phyloP scores from a whole-genome alignment of 2,113 vertebrate genomes.

The Festucalex cinctus region DNA sequence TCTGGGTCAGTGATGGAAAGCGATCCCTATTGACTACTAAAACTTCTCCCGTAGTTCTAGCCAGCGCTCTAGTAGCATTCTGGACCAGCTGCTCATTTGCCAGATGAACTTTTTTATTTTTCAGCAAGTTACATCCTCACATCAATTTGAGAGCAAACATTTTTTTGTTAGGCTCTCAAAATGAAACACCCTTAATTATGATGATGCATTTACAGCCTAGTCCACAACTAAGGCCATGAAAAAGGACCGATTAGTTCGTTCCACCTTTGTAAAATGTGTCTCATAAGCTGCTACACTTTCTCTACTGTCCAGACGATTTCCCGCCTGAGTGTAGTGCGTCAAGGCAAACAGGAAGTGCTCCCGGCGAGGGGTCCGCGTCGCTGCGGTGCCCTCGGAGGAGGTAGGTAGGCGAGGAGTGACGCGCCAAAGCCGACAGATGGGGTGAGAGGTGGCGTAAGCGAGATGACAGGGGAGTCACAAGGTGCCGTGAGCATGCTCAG shows the following conservation, averaged over 20 bases:
- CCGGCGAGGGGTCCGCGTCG: background rate
- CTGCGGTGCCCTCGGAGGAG: conserved; percentile 62
- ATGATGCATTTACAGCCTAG: background rate
- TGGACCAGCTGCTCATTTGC: no score
- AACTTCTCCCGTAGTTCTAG: no score
- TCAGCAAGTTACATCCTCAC: background rate
- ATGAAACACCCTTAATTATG: no score
- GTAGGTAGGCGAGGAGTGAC: conserved; percentile 35
- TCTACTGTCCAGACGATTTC: background rate
- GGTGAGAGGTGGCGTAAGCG: conserved; percentile 60
- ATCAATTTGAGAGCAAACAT: background rate
- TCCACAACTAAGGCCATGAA: background rate
- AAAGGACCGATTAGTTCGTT: background rate
- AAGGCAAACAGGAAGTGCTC: background rate
- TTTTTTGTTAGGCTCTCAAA: no score
- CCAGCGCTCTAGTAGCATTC: no score
- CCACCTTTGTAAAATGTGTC: background rate
- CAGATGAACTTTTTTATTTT: no score
- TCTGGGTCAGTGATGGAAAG: no score
- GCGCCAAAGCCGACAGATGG: conserved; percentile 54
- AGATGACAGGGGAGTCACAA: conserved; percentile 52
- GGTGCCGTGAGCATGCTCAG: conserved; percentile 63
- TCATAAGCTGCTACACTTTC: background rate
- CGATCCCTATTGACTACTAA: no score
- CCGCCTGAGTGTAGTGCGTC: background rate